Evolutionary conservation across 2,797 vertebrate genomes (phyloP), one percentile per base, ranked within the genome.

Genomic region (Esox masquinongy): DNA sequence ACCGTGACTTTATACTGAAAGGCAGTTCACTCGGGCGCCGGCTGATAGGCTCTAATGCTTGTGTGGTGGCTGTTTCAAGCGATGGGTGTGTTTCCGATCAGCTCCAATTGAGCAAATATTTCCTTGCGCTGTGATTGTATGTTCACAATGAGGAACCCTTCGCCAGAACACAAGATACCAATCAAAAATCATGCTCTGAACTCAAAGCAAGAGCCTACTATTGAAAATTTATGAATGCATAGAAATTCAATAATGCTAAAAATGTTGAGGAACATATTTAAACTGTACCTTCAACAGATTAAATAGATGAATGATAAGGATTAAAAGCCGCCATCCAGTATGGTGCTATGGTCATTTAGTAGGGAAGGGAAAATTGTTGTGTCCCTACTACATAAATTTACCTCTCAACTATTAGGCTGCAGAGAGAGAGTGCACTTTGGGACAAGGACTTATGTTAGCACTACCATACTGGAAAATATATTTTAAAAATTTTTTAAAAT

Each of bases 381-480:
- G 50, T 51, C 50, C 17, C 50, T 1, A 17, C 50, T 51, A 53
- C 2, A 53, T 53, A 5, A 19, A 53, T 19, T 17, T 53, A 6
- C 50, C 17, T 6, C 50, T 53, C 16, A 53, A 15, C 50, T 19
- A 53, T 16, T 19, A 53, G 50, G 50, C 7, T 53, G 50, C 36
- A 51, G 63, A 68, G 59, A 75, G 53, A 31, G 43, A n/a, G n/a
- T 68, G 39, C 67, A 29, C 16, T 47, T 66, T 68, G 66, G 70
- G 53, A 77, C 64, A 75, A 64, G 15, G 50, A 67, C 64, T 68
- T 80, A 43, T 67, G 70, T 72, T 26, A 73, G 72, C 53, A 73
- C 29, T 31, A 3, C 29, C 29, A 31, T 31, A 31, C 29, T 31
- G 29, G 3, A 31, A 31, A 31, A 31, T 31, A 31, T 31, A 3